Evolutionary conservation across 2,888 invertebrate genomes (phyloP).

Genomic region (Drosophila leonis): DNA sequence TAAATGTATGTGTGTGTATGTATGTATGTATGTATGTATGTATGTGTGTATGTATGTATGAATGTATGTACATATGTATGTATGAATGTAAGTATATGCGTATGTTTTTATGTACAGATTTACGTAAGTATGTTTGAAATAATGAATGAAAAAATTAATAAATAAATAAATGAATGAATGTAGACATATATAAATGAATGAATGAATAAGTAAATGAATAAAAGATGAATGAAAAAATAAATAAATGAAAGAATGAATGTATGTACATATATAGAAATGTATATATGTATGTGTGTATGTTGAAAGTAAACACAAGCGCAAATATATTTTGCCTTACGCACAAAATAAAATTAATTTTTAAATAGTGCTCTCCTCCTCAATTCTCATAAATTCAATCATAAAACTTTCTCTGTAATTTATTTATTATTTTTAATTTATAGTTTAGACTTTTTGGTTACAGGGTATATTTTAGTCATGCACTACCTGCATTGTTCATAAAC

Average conservation of each 20-base stretch:
- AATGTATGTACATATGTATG: too few species aligned
- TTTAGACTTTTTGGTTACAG: not conserved
- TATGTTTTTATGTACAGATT: too few species aligned
- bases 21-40: not conserved
- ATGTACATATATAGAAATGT: not conserved
- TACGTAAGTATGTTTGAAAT: too few species aligned
- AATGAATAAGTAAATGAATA: not conserved
- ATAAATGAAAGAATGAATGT: not conserved
- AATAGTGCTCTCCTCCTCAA: not conserved
- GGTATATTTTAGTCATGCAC: conserved; percentile 2
- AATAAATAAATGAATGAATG: too few species aligned
- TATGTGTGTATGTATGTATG: not conserved
- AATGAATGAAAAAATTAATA: not conserved
- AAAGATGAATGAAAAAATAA: not conserved
- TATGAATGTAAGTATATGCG: too few species aligned
- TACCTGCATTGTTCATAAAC: not conserved
- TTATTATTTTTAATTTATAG: too few species aligned
- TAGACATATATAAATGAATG: too few species aligned
- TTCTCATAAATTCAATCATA: not conserved
- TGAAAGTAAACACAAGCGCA: too few species aligned
- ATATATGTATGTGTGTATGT: too few species aligned
- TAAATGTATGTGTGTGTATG: not conserved
- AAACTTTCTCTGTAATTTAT: not conserved
- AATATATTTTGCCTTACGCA: not conserved
- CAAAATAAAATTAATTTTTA: not conserved